Evolutionary conservation across 2,888 invertebrate genomes (phyloP).

Genomic region (Alcis repandata): DNA sequence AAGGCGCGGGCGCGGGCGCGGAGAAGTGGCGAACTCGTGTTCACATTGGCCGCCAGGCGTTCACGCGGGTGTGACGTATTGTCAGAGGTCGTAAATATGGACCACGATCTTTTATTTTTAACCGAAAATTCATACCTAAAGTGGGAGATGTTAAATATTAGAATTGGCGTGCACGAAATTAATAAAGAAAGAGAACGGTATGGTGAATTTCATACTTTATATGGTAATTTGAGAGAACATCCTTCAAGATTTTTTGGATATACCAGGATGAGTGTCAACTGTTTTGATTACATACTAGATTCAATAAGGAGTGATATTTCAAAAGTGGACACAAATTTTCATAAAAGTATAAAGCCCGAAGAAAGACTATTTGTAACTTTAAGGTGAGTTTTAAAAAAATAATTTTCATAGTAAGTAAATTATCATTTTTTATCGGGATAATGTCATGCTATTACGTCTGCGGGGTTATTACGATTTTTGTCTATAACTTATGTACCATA

Average conservation of each 20-base stretch:
- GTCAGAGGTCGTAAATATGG: constrained; percentile 39
- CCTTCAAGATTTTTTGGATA: constrained; percentile 47
- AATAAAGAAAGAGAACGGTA: constrained; percentile 48
- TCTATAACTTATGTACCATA: too few species aligned
- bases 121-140: constrained; percentile 36
- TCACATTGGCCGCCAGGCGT: constrained; percentile 39
- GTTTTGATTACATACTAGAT: constrained; percentile 48
- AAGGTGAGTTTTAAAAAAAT: constrained; percentile 30
- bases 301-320: constrained; percentile 48
- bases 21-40: too few species aligned
- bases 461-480: too few species aligned
- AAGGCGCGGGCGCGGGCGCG: too few species aligned
- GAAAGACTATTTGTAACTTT: constrained; percentile 43
- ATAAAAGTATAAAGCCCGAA: constrained; percentile 45
- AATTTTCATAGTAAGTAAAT: constrained; percentile 8
- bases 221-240: constrained; percentile 48
- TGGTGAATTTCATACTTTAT: constrained; percentile 48
- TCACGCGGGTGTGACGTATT: constrained; percentile 44
- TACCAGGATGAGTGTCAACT: constrained; percentile 46
- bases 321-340: constrained; percentile 45
- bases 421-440: too few species aligned
- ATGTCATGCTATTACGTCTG: too few species aligned
- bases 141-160: constrained; percentile 48
- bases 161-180: constrained; percentile 48
- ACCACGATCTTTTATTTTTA: constrained; percentile 48